Conservation (phyloP, 2,113 vertebrate genomes). For the Nesoenas mayeri region DNA sequence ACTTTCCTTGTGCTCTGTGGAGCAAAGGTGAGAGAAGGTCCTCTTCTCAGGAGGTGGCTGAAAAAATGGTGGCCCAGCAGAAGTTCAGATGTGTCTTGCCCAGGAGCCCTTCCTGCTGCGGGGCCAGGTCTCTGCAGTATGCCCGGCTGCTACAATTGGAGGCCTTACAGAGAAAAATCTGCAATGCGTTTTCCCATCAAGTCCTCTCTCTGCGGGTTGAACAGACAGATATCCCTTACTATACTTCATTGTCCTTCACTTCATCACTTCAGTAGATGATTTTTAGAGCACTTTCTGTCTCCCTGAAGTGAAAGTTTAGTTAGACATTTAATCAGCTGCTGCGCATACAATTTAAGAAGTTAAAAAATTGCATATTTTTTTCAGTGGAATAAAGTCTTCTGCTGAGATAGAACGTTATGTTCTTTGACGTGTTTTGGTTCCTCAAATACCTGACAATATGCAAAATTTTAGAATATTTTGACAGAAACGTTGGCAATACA, state of each 20-base stretch:
- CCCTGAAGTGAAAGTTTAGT: slow-evolving; percentile 25
- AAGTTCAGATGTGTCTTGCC: not conserved
- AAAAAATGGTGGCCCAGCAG: not conserved
- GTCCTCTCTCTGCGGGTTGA: not conserved
- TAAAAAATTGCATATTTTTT: not conserved
- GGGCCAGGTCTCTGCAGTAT: not conserved
- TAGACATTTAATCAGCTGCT: slow-evolving; percentile 24
- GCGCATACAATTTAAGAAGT: not conserved
- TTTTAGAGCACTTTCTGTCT: not conserved
- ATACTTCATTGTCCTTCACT: not conserved
- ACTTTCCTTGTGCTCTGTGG: not conserved
- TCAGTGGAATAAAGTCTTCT: slow-evolving; percentile 3
- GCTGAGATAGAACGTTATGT: not conserved
- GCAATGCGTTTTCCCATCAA: not conserved
- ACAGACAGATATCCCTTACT: not conserved
- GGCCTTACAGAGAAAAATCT: not conserved
- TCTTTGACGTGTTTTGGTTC: slow-evolving; percentile 40
- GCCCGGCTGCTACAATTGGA: not conserved
- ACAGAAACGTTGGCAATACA: not conserved
- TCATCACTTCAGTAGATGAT: not conserved
- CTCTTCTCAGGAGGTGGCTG: not conserved
- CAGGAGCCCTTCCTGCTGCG: not conserved
- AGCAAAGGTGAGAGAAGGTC: not conserved
- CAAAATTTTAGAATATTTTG: slow-evolving; percentile 15
- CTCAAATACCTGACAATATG: slow-evolving; percentile 24